Evolutionary conservation across 2,797 vertebrate genomes (phyloP).

Genomic region (Lophius americanus): DNA sequence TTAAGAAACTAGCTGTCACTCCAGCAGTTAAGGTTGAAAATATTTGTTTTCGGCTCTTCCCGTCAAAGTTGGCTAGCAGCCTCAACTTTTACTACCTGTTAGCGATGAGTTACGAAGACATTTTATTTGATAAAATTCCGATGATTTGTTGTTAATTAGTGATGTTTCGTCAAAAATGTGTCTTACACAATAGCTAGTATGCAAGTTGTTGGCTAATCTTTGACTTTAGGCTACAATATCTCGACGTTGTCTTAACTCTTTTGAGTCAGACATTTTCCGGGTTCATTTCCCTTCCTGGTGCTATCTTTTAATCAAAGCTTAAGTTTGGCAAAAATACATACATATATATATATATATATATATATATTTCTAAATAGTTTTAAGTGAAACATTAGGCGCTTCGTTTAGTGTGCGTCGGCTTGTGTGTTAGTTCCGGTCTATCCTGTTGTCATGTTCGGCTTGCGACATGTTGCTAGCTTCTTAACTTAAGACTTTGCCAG

Average conservation of each 20-base stretch:
- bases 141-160: accelerated
- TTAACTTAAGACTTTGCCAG: background rate
- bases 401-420: background rate
- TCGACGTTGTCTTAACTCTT: conserved; percentile 24
- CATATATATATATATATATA: no score
- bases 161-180: no score
- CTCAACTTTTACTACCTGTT: conserved; percentile 35
- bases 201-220: conserved; percentile 23
- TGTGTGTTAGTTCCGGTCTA: background rate
- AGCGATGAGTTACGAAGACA: background rate
- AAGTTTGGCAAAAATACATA: background rate
- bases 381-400: background rate
- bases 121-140: background rate
- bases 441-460: background rate
- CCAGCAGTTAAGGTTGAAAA: conserved; percentile 8
- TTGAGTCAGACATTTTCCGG: conserved; percentile 35
- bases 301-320: background rate
- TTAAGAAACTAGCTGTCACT: conserved; percentile 6
- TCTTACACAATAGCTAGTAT: background rate
- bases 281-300: background rate
- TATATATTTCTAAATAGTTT: no score
- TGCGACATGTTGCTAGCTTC: background rate
- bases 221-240: background rate
- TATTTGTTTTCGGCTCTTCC: conserved; percentile 1
- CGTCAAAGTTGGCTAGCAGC: conserved; percentile 35